These are phyloP conservation scores for Liparis tanakae DNA, from an alignment of 2,797 vertebrate genomes.

Conservation along the genomic window DNA sequence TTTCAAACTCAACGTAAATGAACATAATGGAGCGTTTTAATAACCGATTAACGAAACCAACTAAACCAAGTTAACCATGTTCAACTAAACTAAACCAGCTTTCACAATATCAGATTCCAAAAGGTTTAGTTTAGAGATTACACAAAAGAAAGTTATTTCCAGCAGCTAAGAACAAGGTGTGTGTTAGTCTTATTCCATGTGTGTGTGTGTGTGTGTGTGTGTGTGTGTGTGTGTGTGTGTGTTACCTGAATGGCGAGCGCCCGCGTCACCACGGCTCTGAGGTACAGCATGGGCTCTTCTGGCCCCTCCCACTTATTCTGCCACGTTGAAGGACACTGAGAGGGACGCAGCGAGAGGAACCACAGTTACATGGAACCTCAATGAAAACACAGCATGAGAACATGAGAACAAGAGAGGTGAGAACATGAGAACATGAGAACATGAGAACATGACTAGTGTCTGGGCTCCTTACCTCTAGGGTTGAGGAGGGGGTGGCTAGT, in stretches of 20 bases:
- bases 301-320: slow-evolving; percentile 97
- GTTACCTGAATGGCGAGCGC: slow-evolving; percentile 93
- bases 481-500: too few species aligned
- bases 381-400: not conserved
- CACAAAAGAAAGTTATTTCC: not conserved
- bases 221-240: not conserved
- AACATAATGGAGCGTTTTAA: too few species aligned
- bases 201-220: not conserved
- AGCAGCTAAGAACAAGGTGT: not conserved
- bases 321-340: slow-evolving; percentile 82
- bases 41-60: not conserved
- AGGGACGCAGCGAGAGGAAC: not conserved
- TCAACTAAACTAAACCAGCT: not conserved
- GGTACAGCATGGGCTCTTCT: slow-evolving; percentile 96
- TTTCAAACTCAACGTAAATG: too few species aligned
- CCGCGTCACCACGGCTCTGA: slow-evolving; percentile 89
- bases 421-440: too few species aligned
- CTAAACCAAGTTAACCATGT: not conserved
- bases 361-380: slow-evolving; percentile 7
- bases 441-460: too few species aligned
- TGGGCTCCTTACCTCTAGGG: too few species aligned
- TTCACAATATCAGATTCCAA: not conserved
- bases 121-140: not conserved
- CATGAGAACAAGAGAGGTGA: too few species aligned
- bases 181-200: not conserved